These are phyloP conservation scores for Cantharis flavilabris DNA, from an alignment of 2,888 invertebrate genomes.

Conservation along the genomic window DNA sequence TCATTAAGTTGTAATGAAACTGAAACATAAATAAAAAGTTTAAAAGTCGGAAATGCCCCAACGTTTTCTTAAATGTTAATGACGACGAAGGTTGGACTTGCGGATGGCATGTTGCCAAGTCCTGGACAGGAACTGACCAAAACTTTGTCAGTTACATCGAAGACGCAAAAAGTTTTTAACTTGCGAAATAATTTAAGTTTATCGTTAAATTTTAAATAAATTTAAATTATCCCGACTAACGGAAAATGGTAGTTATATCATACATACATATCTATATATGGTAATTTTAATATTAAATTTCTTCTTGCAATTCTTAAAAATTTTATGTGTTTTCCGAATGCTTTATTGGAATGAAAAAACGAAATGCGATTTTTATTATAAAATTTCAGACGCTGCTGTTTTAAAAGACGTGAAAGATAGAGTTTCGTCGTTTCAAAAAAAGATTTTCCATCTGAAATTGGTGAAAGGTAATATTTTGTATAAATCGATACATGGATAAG, in stretches of 20 bases:
- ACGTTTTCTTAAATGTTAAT: not conserved
- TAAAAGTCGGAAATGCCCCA: not conserved
- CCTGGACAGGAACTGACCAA: not conserved
- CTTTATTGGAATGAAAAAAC: no score
- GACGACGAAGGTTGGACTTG: not conserved
- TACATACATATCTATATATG: no score
- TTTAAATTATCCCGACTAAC: no score
- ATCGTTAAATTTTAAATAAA: no score
- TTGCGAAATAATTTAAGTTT: no score
- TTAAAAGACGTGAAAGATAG: no score
- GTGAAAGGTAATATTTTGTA: not conserved
- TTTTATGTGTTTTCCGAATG: no score
- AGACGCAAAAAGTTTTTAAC: not conserved
- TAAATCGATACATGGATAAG: not conserved
- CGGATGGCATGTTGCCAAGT: not conserved
- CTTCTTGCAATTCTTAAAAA: no score
- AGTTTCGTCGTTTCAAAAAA: not conserved
- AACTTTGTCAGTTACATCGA: not conserved
- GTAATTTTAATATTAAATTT: no score
- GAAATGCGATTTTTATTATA: no score
- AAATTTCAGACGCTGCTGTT: no score
- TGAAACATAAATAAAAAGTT: not conserved
- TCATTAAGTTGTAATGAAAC: not conserved
- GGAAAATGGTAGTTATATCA: not conserved
- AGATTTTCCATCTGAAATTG: not conserved